These are phyloP conservation scores for Prorops nasuta DNA, from an alignment of 1,140 invertebrate genomes.

Conservation along the genomic window DNA sequence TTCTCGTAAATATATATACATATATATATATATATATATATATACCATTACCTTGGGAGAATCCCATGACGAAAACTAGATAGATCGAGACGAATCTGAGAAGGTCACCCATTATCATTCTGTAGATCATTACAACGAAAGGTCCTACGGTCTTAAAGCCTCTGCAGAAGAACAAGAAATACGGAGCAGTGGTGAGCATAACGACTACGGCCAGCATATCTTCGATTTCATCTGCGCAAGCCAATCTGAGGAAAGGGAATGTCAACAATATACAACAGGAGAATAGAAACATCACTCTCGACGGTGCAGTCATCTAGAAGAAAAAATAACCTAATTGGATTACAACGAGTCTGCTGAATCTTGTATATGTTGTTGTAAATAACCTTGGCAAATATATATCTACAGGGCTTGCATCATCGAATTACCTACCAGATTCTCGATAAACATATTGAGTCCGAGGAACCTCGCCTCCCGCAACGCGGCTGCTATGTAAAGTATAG, in stretches of 20 bases:
- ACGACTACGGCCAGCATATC: conserved; percentile 91
- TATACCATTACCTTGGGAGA: conserved; percentile 80
- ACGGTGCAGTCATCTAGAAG: conserved; percentile 80
- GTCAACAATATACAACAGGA: conserved; percentile 84
- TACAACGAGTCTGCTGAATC: background rate
- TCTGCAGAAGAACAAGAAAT: conserved; percentile 98
- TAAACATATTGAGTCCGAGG: conserved; percentile 84
- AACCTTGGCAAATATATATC: background rate
- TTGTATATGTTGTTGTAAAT: background rate
- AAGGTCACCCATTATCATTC: conserved; percentile 95
- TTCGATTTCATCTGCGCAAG: conserved; percentile 82
- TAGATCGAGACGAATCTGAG: conserved; percentile 95
- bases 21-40: no score
- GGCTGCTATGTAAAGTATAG: conserved; percentile 77
- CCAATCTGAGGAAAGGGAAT: conserved; percentile 79
- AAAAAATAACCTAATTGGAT: background rate
- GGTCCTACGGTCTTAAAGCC: conserved; percentile 97
- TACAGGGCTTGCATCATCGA: background rate
- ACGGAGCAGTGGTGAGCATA: conserved; percentile 92
- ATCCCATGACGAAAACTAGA: conserved; percentile 94
- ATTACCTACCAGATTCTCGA: conserved; percentile 79
- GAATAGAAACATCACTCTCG: conserved; percentile 89
- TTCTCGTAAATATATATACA: no score
- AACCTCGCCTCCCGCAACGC: conserved; percentile 80
- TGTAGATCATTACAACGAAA: conserved; percentile 99